Evolutionary conservation across 2,888 invertebrate genomes (phyloP).

Genomic region (Bruchidius siliquastri): DNA sequence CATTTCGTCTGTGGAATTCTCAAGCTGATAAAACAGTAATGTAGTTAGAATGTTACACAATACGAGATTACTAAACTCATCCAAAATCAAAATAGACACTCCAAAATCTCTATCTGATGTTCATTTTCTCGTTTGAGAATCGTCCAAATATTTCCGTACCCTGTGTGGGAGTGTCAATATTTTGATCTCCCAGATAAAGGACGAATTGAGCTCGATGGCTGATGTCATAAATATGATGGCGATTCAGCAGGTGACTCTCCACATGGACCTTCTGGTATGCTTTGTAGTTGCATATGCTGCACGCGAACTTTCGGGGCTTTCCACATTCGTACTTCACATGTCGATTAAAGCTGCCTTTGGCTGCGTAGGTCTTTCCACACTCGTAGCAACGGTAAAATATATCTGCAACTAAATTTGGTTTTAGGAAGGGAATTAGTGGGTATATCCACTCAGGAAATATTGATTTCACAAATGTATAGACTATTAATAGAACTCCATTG

Average conservation of each 20-base stretch:
- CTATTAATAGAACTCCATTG: too few relatives aligned
- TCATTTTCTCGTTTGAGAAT: too few relatives aligned
- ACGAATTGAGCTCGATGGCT: not conserved
- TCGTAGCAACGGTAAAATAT: not conserved
- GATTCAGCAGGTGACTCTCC: not conserved
- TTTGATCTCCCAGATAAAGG: not conserved
- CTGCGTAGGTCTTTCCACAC: constrained; percentile 52
- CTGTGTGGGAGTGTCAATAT: too few relatives aligned
- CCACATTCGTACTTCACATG: constrained; percentile 27
- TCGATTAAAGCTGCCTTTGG: constrained; percentile 63
- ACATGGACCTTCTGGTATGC: constrained; percentile 3
- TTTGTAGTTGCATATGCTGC: not conserved
- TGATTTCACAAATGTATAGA: too few relatives aligned
- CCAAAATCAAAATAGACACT: too few relatives aligned
- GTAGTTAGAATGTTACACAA: too few relatives aligned
- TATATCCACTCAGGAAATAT: not conserved
- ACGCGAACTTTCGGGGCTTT: constrained; percentile 4
- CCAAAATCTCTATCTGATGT: too few relatives aligned
- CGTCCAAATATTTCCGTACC: too few relatives aligned
- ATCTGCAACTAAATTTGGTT: not conserved
- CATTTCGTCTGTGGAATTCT: too few relatives aligned
- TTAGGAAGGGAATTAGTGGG: not conserved
- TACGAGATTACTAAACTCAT: too few relatives aligned
- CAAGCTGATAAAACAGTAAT: too few relatives aligned
- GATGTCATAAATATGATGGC: not conserved